Base-by-base conservation (phyloP, 2,797 vertebrate genomes). In the Malacoctenus gilli region DNA sequence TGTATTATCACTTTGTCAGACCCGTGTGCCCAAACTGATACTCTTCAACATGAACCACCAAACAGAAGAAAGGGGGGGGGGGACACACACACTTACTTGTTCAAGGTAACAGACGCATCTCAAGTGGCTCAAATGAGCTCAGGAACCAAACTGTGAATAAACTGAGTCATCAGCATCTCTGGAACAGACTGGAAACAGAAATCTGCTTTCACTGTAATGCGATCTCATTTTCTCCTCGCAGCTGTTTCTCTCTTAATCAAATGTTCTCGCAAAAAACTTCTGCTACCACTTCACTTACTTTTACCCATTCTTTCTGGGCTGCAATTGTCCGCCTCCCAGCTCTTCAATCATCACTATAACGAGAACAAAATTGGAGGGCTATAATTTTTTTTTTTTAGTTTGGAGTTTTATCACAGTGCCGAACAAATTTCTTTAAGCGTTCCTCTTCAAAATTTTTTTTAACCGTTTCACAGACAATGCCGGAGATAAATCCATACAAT, bases 1-100 rank as follows among this genome's bases (percentile, higher is more conserved):
- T 20, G 48, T 47, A 50, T 67, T 59, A 76, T 72, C 64, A 61
- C 63, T 71, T 59, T 69, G 15, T 25, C 41, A 70, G 60, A 63
- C 41, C 78, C 59, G 30, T 43, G 53, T 72, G 60, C 62, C 39
- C 42, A 59, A 50, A 41, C 47, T 53, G 43, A 34, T 48, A 11
- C 19, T 62, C 31, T 62, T 68, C 32, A 47, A n/a, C 48, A 48
- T n/a, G 10, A 62, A 9, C 21, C 14, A 42, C 8, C 11, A 34
- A 22, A 42, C 23, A 13, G 22, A 10, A 50, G 18, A 25, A 42
- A 32, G 4, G 10, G 39, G 18, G n/a, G 64, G 22, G 8, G 7
- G 38, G 40, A 36, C 23, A 13, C 34, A 38, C 40, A 56, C 10
- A 59, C 4, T 16, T 20, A 34, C 38, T 57, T 68, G 5, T 60